Evolutionary conservation across 2,888 invertebrate species (phyloP), one percentile per base, ranked within the genome.

Genomic region (Nomada fucata): DNA sequence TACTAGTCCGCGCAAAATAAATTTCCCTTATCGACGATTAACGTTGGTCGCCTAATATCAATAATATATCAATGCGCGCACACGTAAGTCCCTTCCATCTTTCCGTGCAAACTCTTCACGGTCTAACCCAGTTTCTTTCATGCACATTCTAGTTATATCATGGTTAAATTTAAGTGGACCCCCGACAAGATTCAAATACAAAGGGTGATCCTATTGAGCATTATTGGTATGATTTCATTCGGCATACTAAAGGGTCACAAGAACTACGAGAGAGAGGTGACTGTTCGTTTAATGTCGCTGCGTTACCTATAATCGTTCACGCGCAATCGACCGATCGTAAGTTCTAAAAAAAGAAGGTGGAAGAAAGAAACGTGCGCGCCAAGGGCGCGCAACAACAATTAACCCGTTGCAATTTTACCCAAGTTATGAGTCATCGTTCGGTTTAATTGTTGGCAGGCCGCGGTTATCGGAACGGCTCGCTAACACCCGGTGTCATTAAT

Each of bases 201-300:
- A 72, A 85, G 84, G 73, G 59, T 77, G 11, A 65, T 90, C 23
- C 64, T 91, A 15, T 52, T 89, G 63, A 80, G 88, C 23, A 55
- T 90, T 15, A 78, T 75, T 47, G 85, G 89, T 20, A 53, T 81
- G 42, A 84, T 90, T 20, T 86, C 88, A 15, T 85, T 67, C 67
- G 88, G 86, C 36, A 90, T 91, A 68, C 71, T 83, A 15, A 75
- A 69, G 44, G 88, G 89, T 68, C 91, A 91, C 29, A 4, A 68
- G 47, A 75, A 82, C n/a, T 89, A 90, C 55, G 84, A 89, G n/a
- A 79, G 74, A 55, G 64, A 89, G 82, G 88, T 88, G 70, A 65
- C 26, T 65, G 44, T 26, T 29, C 11, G 0, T 67, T 20, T 44
- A 23, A 23, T 15, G 15, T 11, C 1, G 10, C 55, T 10, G 2